Evolutionary conservation across 1,140 invertebrate species (phyloP).

Genomic region (Listronotus oregonensis): DNA sequence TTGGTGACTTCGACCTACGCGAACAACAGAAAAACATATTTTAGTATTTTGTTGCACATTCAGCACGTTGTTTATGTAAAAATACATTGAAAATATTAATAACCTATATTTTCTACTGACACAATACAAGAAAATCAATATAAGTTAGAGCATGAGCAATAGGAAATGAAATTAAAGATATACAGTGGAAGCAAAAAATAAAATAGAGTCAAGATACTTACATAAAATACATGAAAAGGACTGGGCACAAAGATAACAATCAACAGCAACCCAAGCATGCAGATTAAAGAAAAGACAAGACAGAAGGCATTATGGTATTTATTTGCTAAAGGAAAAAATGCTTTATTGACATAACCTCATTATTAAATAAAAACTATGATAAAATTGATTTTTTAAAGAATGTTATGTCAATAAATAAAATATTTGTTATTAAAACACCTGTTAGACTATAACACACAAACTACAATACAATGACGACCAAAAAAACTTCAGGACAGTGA

Average conservation of each 20-base stretch:
- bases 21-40: constrained; percentile 35
- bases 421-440: too few relatives aligned
- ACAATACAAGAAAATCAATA: constrained; percentile 21
- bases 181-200: not conserved
- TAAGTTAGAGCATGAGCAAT: not conserved
- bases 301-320: not conserved
- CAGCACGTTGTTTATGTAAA: not conserved
- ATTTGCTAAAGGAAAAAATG: not conserved
- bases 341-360: not conserved
- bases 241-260: not conserved
- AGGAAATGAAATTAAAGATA: not conserved
- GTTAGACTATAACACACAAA: too few relatives aligned
- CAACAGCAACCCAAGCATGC: not conserved
- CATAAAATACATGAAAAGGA: not conserved
- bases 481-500: too few relatives aligned
- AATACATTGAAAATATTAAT: not conserved
- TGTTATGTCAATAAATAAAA: too few relatives aligned
- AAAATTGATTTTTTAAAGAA: too few relatives aligned
- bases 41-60: constrained; percentile 3
- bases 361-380: too few relatives aligned
- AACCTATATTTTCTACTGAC: constrained; percentile 20
- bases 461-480: too few relatives aligned
- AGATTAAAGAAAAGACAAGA: constrained; percentile 2
- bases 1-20: constrained; percentile 55
- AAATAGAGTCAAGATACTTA: constrained; percentile 1